Evolutionary conservation across 2,113 vertebrate genomes (phyloP).

Genomic region (Sterna hirundo): DNA sequence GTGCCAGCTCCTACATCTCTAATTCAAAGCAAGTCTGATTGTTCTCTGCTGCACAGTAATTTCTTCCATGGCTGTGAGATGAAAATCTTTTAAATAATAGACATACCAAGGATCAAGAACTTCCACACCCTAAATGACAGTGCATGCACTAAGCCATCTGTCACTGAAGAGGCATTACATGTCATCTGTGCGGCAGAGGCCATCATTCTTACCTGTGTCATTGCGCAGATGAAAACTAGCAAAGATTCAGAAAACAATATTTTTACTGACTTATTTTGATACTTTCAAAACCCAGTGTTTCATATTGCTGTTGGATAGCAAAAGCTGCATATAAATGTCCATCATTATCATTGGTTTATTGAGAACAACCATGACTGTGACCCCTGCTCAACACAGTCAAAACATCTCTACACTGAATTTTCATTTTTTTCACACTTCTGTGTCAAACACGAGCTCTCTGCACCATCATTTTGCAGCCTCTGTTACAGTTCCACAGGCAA

Average conservation of each 20-base stretch:
- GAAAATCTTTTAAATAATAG: background rate
- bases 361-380: background rate
- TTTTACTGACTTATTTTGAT: background rate
- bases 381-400: background rate
- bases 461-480: background rate
- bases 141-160: background rate
- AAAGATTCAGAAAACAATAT: background rate
- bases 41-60: background rate
- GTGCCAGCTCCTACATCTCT: background rate
- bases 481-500: background rate
- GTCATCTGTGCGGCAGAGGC: background rate
- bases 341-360: background rate
- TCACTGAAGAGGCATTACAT: accelerated
- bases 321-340: background rate
- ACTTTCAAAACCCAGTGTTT: background rate
- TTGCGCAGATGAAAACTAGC: background rate
- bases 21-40: background rate
- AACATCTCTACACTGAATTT: background rate
- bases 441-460: background rate
- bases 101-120: background rate
- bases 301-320: background rate
- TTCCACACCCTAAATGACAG: background rate
- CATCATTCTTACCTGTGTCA: background rate
- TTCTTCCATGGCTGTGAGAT: background rate
- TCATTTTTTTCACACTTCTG: background rate